A percentile compares a stretch with the other conserved stretches of the same genome.
These are phyloP conservation scores for Scaptomyza tumidula DNA, from an alignment of 2,888 invertebrate species.

Conservation along the genomic window DNA sequence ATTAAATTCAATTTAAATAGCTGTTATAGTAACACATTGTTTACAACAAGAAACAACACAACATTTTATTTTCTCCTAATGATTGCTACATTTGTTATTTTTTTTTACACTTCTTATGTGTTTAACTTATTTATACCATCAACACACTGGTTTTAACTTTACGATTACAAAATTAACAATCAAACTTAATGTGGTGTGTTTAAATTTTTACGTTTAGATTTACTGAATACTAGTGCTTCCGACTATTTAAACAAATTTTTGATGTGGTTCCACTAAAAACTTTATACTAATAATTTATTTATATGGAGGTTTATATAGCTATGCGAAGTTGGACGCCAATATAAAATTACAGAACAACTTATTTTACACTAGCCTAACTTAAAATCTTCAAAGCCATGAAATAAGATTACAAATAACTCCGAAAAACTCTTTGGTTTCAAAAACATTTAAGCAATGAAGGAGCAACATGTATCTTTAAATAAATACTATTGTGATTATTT, in stretches of 20 bases:
- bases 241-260: neutral
- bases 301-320: neutral
- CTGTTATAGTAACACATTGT: neutral
- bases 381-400: neutral
- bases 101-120: neutral
- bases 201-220: neutral
- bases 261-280: neutral
- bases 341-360: neutral
- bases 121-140: neutral
- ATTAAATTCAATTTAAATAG: neutral
- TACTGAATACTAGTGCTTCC: neutral
- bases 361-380: neutral
- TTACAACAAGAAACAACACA: slow-evolving; percentile 4
- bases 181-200: neutral
- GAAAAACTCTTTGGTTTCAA: neutral
- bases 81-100: neutral
- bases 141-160: neutral
- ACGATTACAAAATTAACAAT: neutral
- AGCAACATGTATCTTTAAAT: neutral
- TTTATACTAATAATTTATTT: neutral
- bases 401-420: neutral
- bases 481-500: neutral
- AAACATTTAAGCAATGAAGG: neutral
- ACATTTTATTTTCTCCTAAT: neutral
- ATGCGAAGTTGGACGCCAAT: neutral